These are phyloP conservation scores for Machimus atricapillus DNA, from an alignment of 2,888 invertebrate genomes.

Conservation along the genomic window DNA sequence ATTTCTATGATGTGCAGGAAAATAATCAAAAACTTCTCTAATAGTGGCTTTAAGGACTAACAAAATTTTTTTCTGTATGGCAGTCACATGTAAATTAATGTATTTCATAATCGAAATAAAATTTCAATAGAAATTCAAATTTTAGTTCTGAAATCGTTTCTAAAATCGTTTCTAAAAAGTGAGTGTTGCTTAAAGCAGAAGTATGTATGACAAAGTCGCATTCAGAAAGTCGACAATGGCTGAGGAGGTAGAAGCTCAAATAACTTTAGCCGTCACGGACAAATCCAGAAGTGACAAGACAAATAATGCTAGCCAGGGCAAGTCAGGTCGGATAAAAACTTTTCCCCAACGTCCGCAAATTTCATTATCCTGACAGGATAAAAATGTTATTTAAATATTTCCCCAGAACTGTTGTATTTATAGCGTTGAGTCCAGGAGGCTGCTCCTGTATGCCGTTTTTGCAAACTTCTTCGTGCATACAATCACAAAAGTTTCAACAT, in stretches of 20 bases:
- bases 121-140: not conserved
- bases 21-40: too few relatives aligned
- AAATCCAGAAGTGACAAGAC: not conserved
- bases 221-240: not conserved
- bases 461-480: not conserved
- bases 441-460: not conserved
- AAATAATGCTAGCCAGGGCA: not conserved
- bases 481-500: not conserved
- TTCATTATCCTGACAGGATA: constrained; percentile 39
- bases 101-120: not conserved
- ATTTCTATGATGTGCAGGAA: too few relatives aligned
- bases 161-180: not conserved
- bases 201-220: not conserved
- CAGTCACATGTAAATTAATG: too few relatives aligned
- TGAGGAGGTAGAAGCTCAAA: not conserved
- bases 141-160: not conserved
- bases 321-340: not conserved
- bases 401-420: not conserved
- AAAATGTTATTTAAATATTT: constrained; percentile 41
- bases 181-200: not conserved
- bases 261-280: not conserved
- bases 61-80: too few relatives aligned
- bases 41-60: too few relatives aligned
- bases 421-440: not conserved
- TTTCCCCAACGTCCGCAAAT: constrained; percentile 21